Conservation (phyloP, 2,888 invertebrate species). For the Eristalis arbustorum region DNA sequence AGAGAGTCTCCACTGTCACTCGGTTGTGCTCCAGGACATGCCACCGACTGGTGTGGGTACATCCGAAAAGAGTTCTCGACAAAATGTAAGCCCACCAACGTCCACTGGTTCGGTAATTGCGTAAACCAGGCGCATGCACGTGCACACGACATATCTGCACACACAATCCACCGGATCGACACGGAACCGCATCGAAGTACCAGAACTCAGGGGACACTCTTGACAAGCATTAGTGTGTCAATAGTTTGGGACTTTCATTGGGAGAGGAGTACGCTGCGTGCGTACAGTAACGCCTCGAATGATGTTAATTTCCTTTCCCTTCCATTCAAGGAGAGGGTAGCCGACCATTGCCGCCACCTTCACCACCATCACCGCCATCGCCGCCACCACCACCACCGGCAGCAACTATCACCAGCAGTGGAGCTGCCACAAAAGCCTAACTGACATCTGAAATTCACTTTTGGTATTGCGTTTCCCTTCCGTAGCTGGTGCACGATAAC, state of each 20-base stretch:
- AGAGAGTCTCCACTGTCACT: background rate
- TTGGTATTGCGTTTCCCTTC: constrained; percentile 54
- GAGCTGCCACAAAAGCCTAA: constrained; percentile 48
- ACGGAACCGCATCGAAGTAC: background rate
- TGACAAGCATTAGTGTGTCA: constrained; percentile 36
- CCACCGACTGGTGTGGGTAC: background rate
- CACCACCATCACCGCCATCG: background rate
- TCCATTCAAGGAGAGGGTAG: background rate
- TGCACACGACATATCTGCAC: background rate
- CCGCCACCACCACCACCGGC: background rate
- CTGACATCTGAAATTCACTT: constrained; percentile 65
- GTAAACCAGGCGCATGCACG: constrained; percentile 29
- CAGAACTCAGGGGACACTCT: constrained; percentile 5
- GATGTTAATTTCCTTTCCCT: constrained; percentile 62
- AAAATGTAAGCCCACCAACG: constrained; percentile 28
- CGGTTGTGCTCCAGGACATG: constrained; percentile 13
- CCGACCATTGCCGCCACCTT: background rate
- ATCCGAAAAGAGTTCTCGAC: constrained; percentile 23
- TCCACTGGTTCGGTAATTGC: constrained; percentile 48
- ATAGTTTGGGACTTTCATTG: background rate
- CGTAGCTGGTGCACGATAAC: constrained; percentile 39
- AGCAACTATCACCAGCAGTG: background rate
- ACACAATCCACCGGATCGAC: background rate
- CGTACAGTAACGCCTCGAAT: constrained; percentile 38
- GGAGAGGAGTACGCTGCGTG: background rate